Evolutionary conservation across 2,113 vertebrate species (phyloP).

Genomic region (Nothoprocta pentlandii): DNA sequence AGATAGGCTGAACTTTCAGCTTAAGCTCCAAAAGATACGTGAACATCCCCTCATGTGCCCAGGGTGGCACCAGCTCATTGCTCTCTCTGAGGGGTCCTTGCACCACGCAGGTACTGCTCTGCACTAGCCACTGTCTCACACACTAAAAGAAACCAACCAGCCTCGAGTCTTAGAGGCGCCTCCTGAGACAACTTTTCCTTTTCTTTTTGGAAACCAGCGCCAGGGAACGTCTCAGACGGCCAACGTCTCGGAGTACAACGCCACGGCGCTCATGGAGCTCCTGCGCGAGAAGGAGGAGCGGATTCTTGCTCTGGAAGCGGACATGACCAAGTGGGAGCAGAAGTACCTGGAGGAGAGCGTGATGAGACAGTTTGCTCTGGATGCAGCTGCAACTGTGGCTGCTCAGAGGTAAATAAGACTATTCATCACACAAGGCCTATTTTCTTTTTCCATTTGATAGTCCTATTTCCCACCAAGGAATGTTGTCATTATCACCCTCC

Average conservation of each 20-base stretch:
- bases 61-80: background rate
- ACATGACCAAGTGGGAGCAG: conserved; percentile 99
- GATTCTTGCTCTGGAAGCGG: conserved; percentile 95
- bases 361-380: conserved; percentile 97
- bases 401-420: conserved; percentile 86
- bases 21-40: background rate
- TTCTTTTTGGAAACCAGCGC: conserved; percentile 77
- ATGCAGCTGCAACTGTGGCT: conserved; percentile 93
- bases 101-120: background rate
- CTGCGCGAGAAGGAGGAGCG: conserved; percentile 96
- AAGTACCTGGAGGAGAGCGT: conserved; percentile 98
- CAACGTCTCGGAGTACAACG: conserved; percentile 86
- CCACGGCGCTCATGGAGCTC: conserved; percentile 92
- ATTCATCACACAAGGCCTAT: background rate
- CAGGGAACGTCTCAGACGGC: conserved; percentile 87
- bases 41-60: background rate
- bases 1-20: background rate
- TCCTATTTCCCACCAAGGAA: background rate
- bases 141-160: background rate
- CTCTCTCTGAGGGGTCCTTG: background rate
- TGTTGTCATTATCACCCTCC: conserved; percentile 13
- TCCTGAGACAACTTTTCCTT: background rate
- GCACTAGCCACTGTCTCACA: background rate
- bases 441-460: conserved; percentile 47
- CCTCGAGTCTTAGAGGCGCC: background rate